Evolutionary conservation across 2,888 invertebrate genomes (phyloP).

Genomic region (Machimus atricapillus): DNA sequence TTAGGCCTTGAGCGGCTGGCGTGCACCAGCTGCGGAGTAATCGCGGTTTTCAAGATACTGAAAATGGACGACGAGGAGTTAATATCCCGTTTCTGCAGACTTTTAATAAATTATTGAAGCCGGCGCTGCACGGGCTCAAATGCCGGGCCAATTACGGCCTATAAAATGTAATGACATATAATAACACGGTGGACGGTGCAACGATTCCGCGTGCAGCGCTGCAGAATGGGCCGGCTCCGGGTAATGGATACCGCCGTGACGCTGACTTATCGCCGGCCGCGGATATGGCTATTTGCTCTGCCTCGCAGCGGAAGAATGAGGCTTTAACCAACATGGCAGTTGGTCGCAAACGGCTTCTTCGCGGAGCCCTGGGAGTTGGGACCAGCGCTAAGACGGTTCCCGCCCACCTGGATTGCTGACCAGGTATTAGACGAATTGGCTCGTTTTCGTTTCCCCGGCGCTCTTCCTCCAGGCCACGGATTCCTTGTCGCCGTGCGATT

Average conservation of each 20-base stretch:
- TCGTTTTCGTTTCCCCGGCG: background rate
- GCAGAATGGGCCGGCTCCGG: background rate
- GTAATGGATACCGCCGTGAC: conserved; percentile 15
- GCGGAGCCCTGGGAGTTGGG: background rate
- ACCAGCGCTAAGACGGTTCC: background rate
- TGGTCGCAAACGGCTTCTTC: background rate
- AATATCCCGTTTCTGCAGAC: conserved; percentile 11
- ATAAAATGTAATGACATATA: conserved; percentile 22
- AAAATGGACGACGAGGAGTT: background rate
- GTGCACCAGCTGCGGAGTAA: background rate
- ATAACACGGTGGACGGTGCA: conserved; percentile 12
- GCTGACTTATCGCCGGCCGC: background rate
- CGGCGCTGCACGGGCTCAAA: background rate
- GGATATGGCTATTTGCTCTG: background rate
- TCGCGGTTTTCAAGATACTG: background rate
- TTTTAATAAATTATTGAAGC: conserved; percentile 19
- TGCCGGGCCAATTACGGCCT: conserved; percentile 21
- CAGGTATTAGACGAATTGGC: background rate
- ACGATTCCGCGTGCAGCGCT: background rate
- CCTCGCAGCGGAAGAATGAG: background rate
- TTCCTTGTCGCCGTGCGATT: background rate
- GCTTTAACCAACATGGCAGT: background rate
- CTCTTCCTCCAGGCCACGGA: background rate
- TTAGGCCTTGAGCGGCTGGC: background rate
- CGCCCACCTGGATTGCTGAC: background rate